phyloP scores from a whole-genome alignment of 2,888 invertebrate species.

The Lasius fuliginosus region DNA sequence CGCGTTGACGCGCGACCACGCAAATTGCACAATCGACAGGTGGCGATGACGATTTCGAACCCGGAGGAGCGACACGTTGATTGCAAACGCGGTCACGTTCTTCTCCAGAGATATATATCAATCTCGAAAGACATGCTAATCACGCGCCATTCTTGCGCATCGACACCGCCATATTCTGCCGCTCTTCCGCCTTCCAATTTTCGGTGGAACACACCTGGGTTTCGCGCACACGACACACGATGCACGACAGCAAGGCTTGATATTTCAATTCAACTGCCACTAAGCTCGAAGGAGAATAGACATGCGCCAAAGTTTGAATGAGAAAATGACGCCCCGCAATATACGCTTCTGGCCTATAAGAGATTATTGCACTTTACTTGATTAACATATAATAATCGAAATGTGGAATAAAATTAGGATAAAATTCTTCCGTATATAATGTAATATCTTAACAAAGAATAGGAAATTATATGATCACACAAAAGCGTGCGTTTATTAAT shows the following conservation, averaged over 20 bases:
- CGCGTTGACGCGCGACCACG: constrained; percentile 65
- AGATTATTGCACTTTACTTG: background rate
- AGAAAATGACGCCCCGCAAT: background rate
- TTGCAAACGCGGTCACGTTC: constrained; percentile 73
- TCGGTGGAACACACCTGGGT: constrained; percentile 69
- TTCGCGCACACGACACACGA: constrained; percentile 34
- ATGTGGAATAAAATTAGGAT: background rate
- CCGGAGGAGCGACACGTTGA: constrained; percentile 58
- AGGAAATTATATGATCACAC: background rate
- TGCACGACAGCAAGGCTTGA: constrained; percentile 61
- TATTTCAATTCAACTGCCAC: constrained; percentile 59
- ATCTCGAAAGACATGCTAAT: constrained; percentile 74
- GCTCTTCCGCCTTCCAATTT: constrained; percentile 68
- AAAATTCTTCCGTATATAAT: background rate
- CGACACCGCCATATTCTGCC: constrained; percentile 63
- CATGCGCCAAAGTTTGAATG: background rate
- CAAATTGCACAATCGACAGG: constrained; percentile 73
- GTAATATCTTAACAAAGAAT: background rate
- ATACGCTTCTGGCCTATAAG: background rate
- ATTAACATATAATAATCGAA: background rate
- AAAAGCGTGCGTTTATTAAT: background rate
- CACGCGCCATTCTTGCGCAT: constrained; percentile 68
- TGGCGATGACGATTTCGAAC: constrained; percentile 73
- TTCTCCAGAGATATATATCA: constrained; percentile 69
- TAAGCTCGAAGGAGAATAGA: constrained; percentile 16